Base-by-base conservation (phyloP, 2,888 invertebrate species). In the Meiosimyza decipiens region DNA sequence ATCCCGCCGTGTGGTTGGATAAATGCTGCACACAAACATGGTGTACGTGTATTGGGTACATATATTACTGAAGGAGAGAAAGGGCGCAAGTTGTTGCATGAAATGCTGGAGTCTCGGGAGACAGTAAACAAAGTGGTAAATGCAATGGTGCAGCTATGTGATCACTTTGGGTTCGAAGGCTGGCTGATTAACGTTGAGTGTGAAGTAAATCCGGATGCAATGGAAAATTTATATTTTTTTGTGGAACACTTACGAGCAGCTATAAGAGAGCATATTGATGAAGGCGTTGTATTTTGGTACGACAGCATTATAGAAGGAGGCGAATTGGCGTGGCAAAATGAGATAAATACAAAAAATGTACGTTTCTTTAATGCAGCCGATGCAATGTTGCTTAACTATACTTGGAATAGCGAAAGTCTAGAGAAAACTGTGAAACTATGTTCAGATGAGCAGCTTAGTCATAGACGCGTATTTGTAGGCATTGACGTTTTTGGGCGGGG, bases 171-270 rank as follows among this genome's bases (percentile, higher is more conserved):
- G 74, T 95, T 99, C 82, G 99, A 99, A 81, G 99, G 99, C 2
- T 99, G 98, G 95, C 90, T 99, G n/a, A 87, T 99, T 22, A 99
- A 99, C 84, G 90, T 99, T 74, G 99, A 99, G 86, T 97, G 97
- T 84, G 86, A 89, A 84, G 89, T 94, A 60, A 83, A 87, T 1
- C 16, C 52, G 63, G 15, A 77, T 66, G 74, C 77, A 33, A 79
- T 87, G 79, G 77, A 82, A 6, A 83, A 82, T 74, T 79, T 86
- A 28, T 78, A 79, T 59, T 78, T 79, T 65, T 85, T 86, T 77
- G 80, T 86, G 16, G 78, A 81, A 7, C 76, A 78, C 47, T 79
- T 86, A 69, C 82, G 83, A 22, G 51, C 28, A 7, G 68, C 71
- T 9, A 76, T 82, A 1, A 78, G 79, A 63, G 18, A 71, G 5